Evolutionary conservation across 2,113 vertebrate species (phyloP).

Genomic region (Ariopsis seemanni): DNA sequence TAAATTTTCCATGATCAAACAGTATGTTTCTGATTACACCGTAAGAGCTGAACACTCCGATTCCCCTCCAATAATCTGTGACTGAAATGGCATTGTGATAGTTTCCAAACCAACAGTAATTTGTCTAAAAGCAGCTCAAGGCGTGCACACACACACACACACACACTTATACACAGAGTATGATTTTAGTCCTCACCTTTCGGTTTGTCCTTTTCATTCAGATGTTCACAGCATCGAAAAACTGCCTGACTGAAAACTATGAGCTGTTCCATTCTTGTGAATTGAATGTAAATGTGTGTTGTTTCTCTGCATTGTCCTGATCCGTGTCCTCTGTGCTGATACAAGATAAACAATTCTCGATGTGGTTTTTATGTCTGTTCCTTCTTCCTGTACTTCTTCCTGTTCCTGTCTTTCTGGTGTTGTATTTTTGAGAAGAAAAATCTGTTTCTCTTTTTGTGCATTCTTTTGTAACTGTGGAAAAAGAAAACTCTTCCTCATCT

Average conservation of each 20-base stretch:
- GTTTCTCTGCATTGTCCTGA: constrained; percentile 74
- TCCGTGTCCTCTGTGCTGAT: constrained; percentile 64
- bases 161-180: neutral
- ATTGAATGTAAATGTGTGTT: constrained; percentile 76
- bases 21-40: constrained; percentile 15
- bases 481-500: constrained; percentile 53
- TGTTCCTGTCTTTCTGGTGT: constrained; percentile 71
- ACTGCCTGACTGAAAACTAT: constrained; percentile 63
- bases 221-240: constrained; percentile 47
- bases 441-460: constrained; percentile 67
- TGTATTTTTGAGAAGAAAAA: constrained; percentile 67
- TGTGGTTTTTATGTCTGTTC: constrained; percentile 69
- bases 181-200: neutral
- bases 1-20: constrained; percentile 10
- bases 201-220: constrained; percentile 46
- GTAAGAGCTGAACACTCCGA: neutral
- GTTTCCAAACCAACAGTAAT: constrained; percentile 2
- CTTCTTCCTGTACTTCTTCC: constrained; percentile 73
- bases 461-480: constrained; percentile 68
- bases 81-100: neutral
- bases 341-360: constrained; percentile 56
- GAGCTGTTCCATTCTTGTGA: constrained; percentile 75
- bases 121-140: constrained; percentile 1
- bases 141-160: neutral
- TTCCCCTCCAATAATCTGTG: neutral